Base-by-base conservation (phyloP, 2,797 vertebrate species). In the Pangasius macronema region DNA sequence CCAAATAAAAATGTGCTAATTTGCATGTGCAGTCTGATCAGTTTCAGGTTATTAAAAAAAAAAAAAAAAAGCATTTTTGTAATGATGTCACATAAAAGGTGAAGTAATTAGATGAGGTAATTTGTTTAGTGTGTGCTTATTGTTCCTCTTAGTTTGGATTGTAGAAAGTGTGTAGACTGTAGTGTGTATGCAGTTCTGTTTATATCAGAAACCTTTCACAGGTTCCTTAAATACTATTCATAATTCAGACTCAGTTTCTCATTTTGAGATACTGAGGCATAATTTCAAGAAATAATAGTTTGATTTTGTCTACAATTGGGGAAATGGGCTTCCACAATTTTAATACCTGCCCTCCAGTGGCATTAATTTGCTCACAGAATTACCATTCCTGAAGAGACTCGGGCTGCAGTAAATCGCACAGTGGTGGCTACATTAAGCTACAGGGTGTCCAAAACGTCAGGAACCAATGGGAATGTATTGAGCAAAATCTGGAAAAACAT, bases 351-450 rank as follows among this genome's bases (percentile, higher is more conserved):
- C 20, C 65, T 53, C 36, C 63, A 11, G 63, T 68, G 82, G 63
- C 63, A 53, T 68, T 24, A 14, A 14, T 83, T 49, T 67, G 63
- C 49, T 83, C 3, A 9, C 27, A 67, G 82, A 68, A 53, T 70
- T 11, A 22, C 4, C 11, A 14, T 27, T 70, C 63, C 63, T 53
- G 63, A 51, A 51, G 39, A n/a, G 82, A 33, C 10, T 7, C 11
- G 9, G n/a, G 22, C 79, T 81, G 39, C n/a, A 53, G 82, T 83
- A 68, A 68, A 53, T 53, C 46, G 68, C 63, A 36, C 63, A 53
- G 49, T 14, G 20, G 30, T 65, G 61, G 16, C 16, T 49, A 67
- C 27, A 49, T 65, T 30, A 68, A 51, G 42, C 8, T n/a, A 53
- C 59, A 81, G 14, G 80, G 59, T 27, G 20, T 39, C 49, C 1